phyloP scores from a whole-genome alignment of 2,888 invertebrate genomes.

The Athalia circularis region DNA sequence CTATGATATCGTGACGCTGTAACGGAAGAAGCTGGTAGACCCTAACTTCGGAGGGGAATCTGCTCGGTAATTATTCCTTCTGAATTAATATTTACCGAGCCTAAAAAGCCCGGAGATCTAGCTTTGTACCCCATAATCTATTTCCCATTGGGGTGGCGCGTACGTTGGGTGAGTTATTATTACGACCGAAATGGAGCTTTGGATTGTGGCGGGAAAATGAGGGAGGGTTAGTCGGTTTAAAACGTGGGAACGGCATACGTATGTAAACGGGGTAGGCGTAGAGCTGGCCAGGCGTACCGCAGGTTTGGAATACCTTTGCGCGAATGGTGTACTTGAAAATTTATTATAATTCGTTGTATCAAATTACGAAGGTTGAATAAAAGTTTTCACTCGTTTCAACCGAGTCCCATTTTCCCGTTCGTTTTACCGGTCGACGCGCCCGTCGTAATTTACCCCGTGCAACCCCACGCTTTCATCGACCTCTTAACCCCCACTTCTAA shows the following conservation, averaged over 20 bases:
- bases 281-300: background rate
- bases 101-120: background rate
- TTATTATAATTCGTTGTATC: conserved; percentile 35
- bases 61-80: no score
- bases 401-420: background rate
- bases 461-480: conserved; percentile 6
- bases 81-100: background rate
- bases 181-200: conserved; percentile 28
- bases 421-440: no score
- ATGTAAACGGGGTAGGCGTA: conserved; percentile 2
- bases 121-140: background rate
- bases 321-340: conserved; percentile 3
- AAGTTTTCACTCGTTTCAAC: conserved; percentile 9
- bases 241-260: background rate
- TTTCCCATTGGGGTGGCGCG: background rate
- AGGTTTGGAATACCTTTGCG: background rate
- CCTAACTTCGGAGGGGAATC: no score
- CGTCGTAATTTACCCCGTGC: background rate
- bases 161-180: conserved; percentile 47
- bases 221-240: background rate
- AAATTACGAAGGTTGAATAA: conserved; percentile 24
- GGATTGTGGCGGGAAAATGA: background rate
- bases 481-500: no score
- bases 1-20: no score
- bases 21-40: no score